These are phyloP conservation scores for Argyrosomus japonicus DNA, from an alignment of 2,113 vertebrate genomes.

Conservation along the genomic window DNA sequence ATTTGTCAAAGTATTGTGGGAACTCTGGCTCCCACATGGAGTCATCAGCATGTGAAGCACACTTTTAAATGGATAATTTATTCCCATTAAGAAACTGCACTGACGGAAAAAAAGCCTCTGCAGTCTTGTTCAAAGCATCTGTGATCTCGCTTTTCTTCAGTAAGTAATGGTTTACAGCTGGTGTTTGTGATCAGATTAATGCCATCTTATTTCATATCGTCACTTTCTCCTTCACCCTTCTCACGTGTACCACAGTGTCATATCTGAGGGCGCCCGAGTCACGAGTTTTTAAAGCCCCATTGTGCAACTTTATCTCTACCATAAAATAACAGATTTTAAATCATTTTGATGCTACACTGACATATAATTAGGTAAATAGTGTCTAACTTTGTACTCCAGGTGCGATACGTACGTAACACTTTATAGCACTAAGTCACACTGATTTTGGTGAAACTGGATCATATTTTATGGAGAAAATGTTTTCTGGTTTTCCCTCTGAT, in stretches of 20 bases:
- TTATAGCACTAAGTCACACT: too few relatives aligned
- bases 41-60: slow-evolving; percentile 2
- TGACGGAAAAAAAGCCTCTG: not conserved
- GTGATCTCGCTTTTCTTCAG: not conserved
- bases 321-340: too few relatives aligned
- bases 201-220: not conserved
- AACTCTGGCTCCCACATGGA: not conserved
- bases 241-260: not conserved
- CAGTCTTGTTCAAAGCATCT: slow-evolving; percentile 22
- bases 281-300: not conserved
- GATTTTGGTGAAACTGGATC: too few relatives aligned
- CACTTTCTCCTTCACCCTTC: not conserved
- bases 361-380: too few relatives aligned
- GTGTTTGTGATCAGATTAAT: slow-evolving; percentile 28
- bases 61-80: slow-evolving; percentile 42
- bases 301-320: too few relatives aligned
- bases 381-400: too few relatives aligned
- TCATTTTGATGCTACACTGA: too few relatives aligned
- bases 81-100: slow-evolving; percentile 22
- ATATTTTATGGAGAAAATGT: too few relatives aligned
- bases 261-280: not conserved
- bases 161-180: slow-evolving; percentile 26
- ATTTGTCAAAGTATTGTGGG: not conserved
- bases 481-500: too few relatives aligned
- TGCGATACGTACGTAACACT: too few relatives aligned